Evolutionary conservation across 1,140 invertebrate genomes (phyloP), one percentile per base, ranked within the genome.

Genomic region (Ptiloglossa arizonensis): DNA sequence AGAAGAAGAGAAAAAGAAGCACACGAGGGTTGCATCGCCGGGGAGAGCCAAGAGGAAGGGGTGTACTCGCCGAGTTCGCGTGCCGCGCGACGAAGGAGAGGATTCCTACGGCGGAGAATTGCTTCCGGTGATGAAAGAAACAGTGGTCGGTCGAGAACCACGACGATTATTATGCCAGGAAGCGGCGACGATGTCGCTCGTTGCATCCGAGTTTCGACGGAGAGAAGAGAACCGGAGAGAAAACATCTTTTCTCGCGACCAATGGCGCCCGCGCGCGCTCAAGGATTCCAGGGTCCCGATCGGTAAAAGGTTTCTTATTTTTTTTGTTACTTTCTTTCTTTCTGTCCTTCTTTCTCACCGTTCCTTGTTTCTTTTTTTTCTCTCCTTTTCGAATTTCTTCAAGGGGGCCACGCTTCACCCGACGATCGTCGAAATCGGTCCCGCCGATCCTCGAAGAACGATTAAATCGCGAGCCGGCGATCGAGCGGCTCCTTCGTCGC

Each of bases 81-180:
- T 24, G 54, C 2, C 72, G 19, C 52, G 24, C 72, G 46, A 56
- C 72, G 62, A 67, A 67, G 59, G 60, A 54, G 60, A 54, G 48
- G 15, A 50, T 60, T 70, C 52, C 41, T 70, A 24, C 35, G 5
- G 0, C 27, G 54, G 38, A 32, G 44, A 72, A 73, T 44, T 22
- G 71, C 35, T 66, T 24, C 0, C 24, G 5, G 8, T 11, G 60
- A 66, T 29, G 41, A 63, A 66, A 60, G 52, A 54, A 35, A 22
- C 3, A 8, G 19, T 22, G 44, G 41, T 44, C 22, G 15, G 35
- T 62, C 69, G 46, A 63, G 8, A n/a, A n/a, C n/a, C n/a, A n/a
- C 32, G 22, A 35, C 29, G 63, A 67, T 75, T 67, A 56, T 54
- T 50, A 32, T 32, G 38, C 24, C 72, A 24, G 72, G 50, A 44